phyloP scores from a whole-genome alignment of 2,113 vertebrate species.

The Microtus montanus region DNA sequence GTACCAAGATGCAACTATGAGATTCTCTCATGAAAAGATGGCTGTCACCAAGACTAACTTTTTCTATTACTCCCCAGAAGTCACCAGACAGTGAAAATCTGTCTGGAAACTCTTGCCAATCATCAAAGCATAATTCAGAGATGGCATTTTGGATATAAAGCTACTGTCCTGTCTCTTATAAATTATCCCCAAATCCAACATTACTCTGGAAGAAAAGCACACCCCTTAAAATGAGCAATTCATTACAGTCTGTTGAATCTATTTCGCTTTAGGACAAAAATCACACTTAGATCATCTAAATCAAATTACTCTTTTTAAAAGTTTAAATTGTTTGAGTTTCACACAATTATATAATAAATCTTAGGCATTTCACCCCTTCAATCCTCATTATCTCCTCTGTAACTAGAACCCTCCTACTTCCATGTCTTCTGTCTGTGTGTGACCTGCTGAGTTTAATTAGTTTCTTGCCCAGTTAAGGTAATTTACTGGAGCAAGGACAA shows the following conservation, averaged over 20 bases:
- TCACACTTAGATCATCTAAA: slow-evolving; percentile 39
- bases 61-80: not conserved
- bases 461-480: not conserved
- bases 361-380: not conserved
- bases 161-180: not conserved
- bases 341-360: not conserved
- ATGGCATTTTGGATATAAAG: not conserved
- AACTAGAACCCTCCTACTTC: too few species aligned
- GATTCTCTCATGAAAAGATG: not conserved
- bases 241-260: not conserved
- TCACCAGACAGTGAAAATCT: not conserved
- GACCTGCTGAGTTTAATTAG: not conserved
- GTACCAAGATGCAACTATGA: not conserved
- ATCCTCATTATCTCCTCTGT: not conserved
- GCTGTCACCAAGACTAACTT: not conserved
- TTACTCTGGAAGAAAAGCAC: not conserved
- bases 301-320: slow-evolving; percentile 45
- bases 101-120: not conserved
- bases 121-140: not conserved
- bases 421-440: not conserved
- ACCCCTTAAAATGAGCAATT: slow-evolving; percentile 34
- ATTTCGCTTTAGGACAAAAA: slow-evolving; percentile 59
- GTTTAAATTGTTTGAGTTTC: not conserved
- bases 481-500: not conserved
- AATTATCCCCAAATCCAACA: slow-evolving; percentile 43